These are phyloP conservation scores for Hydra vulgaris DNA, from an alignment of 30 jellyfish, hydroid and myxozoan species.

Conservation along the genomic window DNA sequence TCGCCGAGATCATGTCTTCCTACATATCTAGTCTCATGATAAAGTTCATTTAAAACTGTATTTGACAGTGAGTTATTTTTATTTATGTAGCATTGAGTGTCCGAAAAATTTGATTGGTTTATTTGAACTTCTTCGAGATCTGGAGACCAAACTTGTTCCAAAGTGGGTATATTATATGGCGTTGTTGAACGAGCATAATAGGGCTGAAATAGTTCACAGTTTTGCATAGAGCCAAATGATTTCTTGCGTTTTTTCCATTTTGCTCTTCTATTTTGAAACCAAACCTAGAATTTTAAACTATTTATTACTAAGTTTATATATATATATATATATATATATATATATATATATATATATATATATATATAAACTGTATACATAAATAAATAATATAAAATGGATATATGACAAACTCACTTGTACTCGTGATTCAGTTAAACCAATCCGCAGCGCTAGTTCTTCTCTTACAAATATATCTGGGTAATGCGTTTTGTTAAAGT, in stretches of 20 bases:
- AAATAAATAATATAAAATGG: too few species aligned
- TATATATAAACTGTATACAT: too few species aligned
- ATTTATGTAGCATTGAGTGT: background rate
- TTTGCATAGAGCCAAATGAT: slow-evolving; percentile 81
- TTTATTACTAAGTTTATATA: too few species aligned
- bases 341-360: too few species aligned
- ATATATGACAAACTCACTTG: too few species aligned
- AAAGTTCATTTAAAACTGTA: background rate
- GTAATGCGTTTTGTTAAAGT: slow-evolving; percentile 90
- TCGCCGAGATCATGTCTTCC: background rate
- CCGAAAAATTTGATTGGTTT: background rate
- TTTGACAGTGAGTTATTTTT: background rate
- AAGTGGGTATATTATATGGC: background rate
- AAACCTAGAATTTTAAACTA: slow-evolving; percentile 34
- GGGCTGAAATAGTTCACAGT: background rate
- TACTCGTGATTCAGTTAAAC: slow-evolving; percentile 90
- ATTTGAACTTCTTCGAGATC: background rate
- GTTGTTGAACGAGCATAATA: background rate
- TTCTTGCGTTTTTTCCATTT: slow-evolving; percentile 97
- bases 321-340: too few species aligned
- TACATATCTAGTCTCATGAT: background rate
- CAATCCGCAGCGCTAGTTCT: slow-evolving; percentile 95
- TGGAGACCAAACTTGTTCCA: background rate
- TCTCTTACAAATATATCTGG: slow-evolving; percentile 96
- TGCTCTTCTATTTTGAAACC: slow-evolving; percentile 97